Evolutionary conservation across 2,797 vertebrate species (phyloP).

Genomic region (Arctocebus calabarensis): DNA sequence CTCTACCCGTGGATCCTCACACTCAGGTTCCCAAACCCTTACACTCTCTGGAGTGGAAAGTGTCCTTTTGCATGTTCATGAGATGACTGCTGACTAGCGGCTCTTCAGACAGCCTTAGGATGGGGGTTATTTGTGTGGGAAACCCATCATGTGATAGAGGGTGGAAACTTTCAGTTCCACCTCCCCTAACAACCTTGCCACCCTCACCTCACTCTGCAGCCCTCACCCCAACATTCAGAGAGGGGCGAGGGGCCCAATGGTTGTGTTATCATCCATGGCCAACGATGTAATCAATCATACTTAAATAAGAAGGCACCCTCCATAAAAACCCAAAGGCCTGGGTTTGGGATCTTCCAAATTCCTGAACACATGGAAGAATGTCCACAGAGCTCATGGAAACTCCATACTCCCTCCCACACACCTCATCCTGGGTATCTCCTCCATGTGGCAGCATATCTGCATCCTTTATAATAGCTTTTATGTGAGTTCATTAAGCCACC

Average conservation of each 20-base stretch:
- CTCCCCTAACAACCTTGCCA: not conserved
- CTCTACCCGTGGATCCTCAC: not conserved
- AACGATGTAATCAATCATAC: not conserved
- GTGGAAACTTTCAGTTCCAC: not conserved
- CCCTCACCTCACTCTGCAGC: not conserved
- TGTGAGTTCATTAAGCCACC: not conserved
- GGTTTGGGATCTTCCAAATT: not conserved
- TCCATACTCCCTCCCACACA: not conserved
- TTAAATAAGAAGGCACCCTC: not conserved
- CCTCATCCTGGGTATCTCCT: not conserved
- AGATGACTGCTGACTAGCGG: not conserved
- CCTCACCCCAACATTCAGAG: too few relatives aligned
- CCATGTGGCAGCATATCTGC: not conserved
- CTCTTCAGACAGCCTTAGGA: not conserved
- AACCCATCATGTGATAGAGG: not conserved
- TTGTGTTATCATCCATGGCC: not conserved
- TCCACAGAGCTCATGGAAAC: not conserved
- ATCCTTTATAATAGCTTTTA: not conserved
- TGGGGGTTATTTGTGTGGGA: not conserved
- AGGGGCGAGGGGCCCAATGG: not conserved
- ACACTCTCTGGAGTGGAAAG: not conserved
- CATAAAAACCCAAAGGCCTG: not conserved
- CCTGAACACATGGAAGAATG: not conserved
- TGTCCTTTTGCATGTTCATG: not conserved
- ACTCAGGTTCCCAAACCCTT: not conserved